Base-by-base conservation (phyloP, 1,140 invertebrate species). In the Nomia melanderi region DNA sequence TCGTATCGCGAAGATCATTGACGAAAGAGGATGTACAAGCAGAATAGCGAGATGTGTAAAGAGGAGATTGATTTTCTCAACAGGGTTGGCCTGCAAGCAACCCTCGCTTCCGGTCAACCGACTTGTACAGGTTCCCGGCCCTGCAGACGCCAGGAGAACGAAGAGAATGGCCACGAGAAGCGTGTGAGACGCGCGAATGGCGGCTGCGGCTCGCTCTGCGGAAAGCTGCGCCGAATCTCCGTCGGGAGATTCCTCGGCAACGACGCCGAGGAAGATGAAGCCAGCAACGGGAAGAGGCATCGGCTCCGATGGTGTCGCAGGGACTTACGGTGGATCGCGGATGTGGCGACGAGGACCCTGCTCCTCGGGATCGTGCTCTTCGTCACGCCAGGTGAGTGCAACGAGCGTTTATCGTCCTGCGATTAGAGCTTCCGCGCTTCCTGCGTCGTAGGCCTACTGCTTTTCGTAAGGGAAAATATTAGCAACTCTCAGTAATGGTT, bases 361-460 rank as follows among this genome's bases (percentile, higher is more conserved):
- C 85, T 92, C 69, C 87, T 92, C 82, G 89, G 91, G 31, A 86
- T 92, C 81, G 86, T 90, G 57, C 89, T 92, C 62, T 88, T 92
- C 83, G 87, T 92, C 79, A 91, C 91, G 67, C 91, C 91, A 88
- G 91, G 91, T 90, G 86, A 31, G 73, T 53, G 20, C 11, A 4
- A 9, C 8, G 0, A 1, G 0, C 39, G 8, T 39, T 39, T 0
- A 39, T 39, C 8, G 1, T 39, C 11, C 6, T 39, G 36, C 36
- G 6, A 39, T 6, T 39, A n/a, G n/a, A n/a, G n/a, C n/a, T n/a
- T n/a, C n/a, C n/a, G n/a, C n/a, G n/a, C n/a, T n/a, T n/a, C n/a
- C n/a, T n/a, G n/a, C n/a, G n/a, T n/a, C n/a, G n/a, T n/a, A n/a
- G n/a, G n/a, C n/a, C n/a, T n/a, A n/a, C n/a, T n/a, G n/a, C n/a